These are phyloP conservation scores for Drosophila ironensis DNA, from an alignment of 1,140 invertebrate species.

Conservation along the genomic window DNA sequence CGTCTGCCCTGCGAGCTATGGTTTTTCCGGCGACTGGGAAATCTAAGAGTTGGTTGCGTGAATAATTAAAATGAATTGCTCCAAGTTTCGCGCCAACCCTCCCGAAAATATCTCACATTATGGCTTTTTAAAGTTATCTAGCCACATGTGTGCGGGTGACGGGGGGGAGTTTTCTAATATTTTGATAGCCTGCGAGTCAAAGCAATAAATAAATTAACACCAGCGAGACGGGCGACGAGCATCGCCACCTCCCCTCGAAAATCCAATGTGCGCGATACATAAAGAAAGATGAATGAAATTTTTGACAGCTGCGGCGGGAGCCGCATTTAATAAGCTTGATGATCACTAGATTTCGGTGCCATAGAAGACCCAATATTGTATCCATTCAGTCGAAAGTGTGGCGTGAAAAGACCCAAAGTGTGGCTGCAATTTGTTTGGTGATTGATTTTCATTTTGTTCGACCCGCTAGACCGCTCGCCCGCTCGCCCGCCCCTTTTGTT, in stretches of 20 bases:
- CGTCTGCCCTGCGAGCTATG: slow-evolving; percentile 10
- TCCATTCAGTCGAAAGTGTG: slow-evolving; percentile 18
- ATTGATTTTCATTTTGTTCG: slow-evolving; percentile 57
- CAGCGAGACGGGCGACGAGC: slow-evolving; percentile 16
- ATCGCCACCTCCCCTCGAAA: slow-evolving; percentile 3
- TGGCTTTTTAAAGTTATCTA: slow-evolving; percentile 67
- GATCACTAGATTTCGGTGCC: slow-evolving; percentile 39
- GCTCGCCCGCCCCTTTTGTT: too few relatives aligned
- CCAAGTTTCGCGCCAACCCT: slow-evolving; percentile 16
- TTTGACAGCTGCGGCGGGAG: slow-evolving; percentile 13
- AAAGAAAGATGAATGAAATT: slow-evolving; percentile 45
- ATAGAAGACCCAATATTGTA: background rate
- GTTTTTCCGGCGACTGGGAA: slow-evolving; percentile 57
- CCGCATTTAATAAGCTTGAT: slow-evolving; percentile 45
- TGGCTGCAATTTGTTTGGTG: slow-evolving; percentile 62
- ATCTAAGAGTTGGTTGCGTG: slow-evolving; percentile 62
- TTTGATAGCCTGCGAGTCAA: slow-evolving; percentile 58
- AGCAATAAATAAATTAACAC: slow-evolving; percentile 75
- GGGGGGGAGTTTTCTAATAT: slow-evolving; percentile 43
- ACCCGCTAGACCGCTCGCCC: slow-evolving; percentile 8
- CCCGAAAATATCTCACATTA: slow-evolving; percentile 38
- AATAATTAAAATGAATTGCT: slow-evolving; percentile 79
- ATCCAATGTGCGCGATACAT: too few relatives aligned
- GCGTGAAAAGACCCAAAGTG: slow-evolving; percentile 6
- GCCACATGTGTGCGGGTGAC: slow-evolving; percentile 1